Conservation (phyloP, 2,888 invertebrate species). For the Volucella bombylans region DNA sequence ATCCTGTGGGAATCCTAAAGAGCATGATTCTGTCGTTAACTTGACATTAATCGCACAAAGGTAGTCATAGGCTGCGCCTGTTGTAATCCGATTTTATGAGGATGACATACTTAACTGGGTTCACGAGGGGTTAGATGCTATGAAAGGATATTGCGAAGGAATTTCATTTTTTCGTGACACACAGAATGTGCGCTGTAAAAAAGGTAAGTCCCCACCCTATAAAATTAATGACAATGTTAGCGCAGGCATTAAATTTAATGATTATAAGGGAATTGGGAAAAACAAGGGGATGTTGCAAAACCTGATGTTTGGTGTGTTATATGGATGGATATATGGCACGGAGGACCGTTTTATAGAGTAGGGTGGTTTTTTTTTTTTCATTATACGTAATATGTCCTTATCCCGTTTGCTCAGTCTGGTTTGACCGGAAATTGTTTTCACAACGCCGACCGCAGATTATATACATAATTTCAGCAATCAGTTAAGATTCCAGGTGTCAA, state of each 20-base stretch:
- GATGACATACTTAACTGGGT: constrained; percentile 22
- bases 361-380: not conserved
- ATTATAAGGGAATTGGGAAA: constrained; percentile 40
- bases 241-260: constrained; percentile 64
- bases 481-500: too few species aligned
- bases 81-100: constrained; percentile 52
- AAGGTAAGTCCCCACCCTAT: constrained; percentile 15
- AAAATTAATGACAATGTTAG: constrained; percentile 68
- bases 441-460: too few species aligned
- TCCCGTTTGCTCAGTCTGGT: too few species aligned
- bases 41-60: constrained; percentile 29
- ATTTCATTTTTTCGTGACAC: too few species aligned
- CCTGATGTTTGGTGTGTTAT: not conserved
- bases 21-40: constrained; percentile 34
- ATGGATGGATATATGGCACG: not conserved
- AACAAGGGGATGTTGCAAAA: not conserved
- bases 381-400: too few species aligned
- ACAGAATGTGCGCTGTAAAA: too few species aligned
- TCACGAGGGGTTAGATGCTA: not conserved
- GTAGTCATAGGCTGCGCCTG: constrained; percentile 23
- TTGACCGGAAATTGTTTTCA: too few species aligned
- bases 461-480: too few species aligned
- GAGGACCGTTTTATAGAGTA: not conserved
- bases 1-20: constrained; percentile 21
- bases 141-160: too few species aligned